Base-by-base conservation (phyloP, 2,113 vertebrate species). In the Cisticola juncidis region DNA sequence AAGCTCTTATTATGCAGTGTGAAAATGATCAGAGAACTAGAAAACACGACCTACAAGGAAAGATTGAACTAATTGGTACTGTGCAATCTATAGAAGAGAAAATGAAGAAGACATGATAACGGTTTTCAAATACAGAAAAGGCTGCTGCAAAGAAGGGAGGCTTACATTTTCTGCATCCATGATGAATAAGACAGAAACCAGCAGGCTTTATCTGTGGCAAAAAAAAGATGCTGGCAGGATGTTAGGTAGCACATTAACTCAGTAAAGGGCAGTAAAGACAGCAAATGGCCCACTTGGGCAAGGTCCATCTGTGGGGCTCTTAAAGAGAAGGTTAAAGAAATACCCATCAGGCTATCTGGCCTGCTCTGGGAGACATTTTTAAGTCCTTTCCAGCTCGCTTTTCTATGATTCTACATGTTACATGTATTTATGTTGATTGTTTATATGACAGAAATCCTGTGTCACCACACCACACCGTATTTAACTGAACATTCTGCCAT, bases 11-110 rank as follows among this genome's bases (percentile, higher is more conserved):
- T 95, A 90, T 91, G 88, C 87, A 92, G 33, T 51, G 14, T 77
- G 60, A 94, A 82, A 90, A 93, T 80, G 58, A 96, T 92, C 83
- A 86, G 42, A 94, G 81, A 93, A 92, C 88, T 90, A 85, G 88
- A 88, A 94, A 95, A 94, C 81, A 77, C 3, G 9, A 92, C 70
- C 58, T 86, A 74, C 79, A 77, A 90, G 0, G 16, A 80, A 94
- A 92, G 82, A 92, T 61, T 92, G 74, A 95, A 77, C 92, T 95
- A 93, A 97, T 94, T 95, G 84, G 57, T 56, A 82, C 61, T 88
- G 74, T 69, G 79, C 79, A 88, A 61, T 77, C 81, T 86, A 5
- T 33, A 58, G 66, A 93, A 93, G 62, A 80, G 66, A 94, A 94
- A 96, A 94, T 72, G 57, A 90, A 90, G 90, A 54, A 87, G 28